Percentiles rank a stretch among this genome's conserved stretches.
These are phyloP conservation scores for Meteorus cinctellus DNA, from an alignment of 2,888 invertebrate species.

Conservation along the genomic window DNA sequence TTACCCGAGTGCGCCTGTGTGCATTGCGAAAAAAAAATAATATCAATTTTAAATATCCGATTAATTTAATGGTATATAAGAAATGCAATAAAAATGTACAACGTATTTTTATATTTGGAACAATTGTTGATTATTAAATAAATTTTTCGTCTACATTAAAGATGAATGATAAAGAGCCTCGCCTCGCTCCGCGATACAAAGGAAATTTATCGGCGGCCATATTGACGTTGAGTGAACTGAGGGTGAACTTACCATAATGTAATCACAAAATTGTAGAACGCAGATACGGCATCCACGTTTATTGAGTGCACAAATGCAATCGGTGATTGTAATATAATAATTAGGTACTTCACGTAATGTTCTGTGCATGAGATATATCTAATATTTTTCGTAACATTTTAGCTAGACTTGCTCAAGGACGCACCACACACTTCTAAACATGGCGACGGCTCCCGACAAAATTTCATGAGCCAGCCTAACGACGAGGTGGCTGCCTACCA, in stretches of 20 bases:
- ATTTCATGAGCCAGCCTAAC: conserved; percentile 61
- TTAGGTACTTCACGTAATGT: conserved; percentile 76
- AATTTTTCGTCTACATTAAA: background rate
- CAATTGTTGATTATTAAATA: background rate
- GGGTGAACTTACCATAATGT: conserved; percentile 79
- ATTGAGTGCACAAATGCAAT: conserved; percentile 73
- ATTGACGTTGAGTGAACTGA: conserved; percentile 72
- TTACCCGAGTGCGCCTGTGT: conserved; percentile 5
- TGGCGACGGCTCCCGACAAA: conserved; percentile 74
- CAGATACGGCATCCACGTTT: conserved; percentile 76
- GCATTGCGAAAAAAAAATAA: conserved; percentile 15
- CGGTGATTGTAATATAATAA: conserved; percentile 73
- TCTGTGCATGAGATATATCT: conserved; percentile 74
- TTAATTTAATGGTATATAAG: background rate
- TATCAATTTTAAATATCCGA: background rate
- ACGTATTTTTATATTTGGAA: background rate
- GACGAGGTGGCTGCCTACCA: conserved; percentile 48
- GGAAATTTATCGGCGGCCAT: conserved; percentile 74
- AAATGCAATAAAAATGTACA: background rate
- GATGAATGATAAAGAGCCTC: conserved; percentile 26
- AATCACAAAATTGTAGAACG: conserved; percentile 80
- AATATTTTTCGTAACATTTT: conserved; percentile 75
- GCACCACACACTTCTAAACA: conserved; percentile 56
- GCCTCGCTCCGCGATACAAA: conserved; percentile 59
- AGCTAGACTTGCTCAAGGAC: conserved; percentile 68